Base-by-base conservation (phyloP, 2,888 invertebrate genomes). In the Xestoiulus laeticollis region DNA sequence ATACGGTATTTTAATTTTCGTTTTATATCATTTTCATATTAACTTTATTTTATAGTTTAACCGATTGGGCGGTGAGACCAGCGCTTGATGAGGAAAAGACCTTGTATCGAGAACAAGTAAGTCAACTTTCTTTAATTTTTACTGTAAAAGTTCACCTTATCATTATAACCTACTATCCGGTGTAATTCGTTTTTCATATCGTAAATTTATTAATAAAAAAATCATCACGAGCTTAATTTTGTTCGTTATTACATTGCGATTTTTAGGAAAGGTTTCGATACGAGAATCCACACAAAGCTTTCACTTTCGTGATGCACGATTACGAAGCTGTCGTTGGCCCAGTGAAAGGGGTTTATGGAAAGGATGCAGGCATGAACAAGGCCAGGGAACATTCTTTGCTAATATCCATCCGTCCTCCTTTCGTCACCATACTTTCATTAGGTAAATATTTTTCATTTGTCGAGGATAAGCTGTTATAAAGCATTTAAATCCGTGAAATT, bases 261-360 rank as follows among this genome's bases (percentile, higher is more conserved):
- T 93, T 94, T 26, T 95, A 98, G 92, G 98, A 99, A 92, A 94
- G 95, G 22, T 93, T 94, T 90, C 94, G 98, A 85, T 99, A 97
- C 91, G 95, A 96, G 85, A 95, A 96, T 89, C 98, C 98, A 0
- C 97, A 98, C 90, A 96, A 96, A 91, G 96, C 98, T 0, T 99
- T 97, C 91, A 98, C 98, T 0, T 98, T 97, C 91, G 93, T 95
- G 22, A 95, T 97, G 93, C 96, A 97, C 91, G 96, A 96, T 90
- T 98, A 96, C 91, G 96, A 96, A 90, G 95, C 95, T 85, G 95
- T 96, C 8, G 96, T 96, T 5, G 96, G 96, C 0, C 96, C 96
- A 0, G 95, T 96, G 0, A 96, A 96, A 91, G 96, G 96, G 59
- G 95, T 96, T 90, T 96, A 96, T 91, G 92, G 91, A 88, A 93